Percentiles rank a stretch among this genome's conserved stretches.
Conservation (phyloP, 2,888 invertebrate species). For the Drosophila colorata region DNA sequence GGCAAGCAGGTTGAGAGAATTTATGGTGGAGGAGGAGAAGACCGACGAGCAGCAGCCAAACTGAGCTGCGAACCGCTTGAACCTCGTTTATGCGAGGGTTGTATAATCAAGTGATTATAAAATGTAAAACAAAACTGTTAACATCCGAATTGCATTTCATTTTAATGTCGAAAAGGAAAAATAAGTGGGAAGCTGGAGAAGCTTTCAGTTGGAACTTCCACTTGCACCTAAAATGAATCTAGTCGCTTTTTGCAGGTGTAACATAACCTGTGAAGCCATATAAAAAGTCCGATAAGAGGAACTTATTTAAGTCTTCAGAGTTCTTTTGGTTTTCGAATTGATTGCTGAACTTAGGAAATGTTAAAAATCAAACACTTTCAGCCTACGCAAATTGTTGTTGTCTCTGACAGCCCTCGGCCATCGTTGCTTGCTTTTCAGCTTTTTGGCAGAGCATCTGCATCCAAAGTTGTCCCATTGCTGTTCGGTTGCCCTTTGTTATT, state of each 20-base stretch:
- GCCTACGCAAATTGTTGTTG: background rate
- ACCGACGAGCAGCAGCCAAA: no score
- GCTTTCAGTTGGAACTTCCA: no score
- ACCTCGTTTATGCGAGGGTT: slow-evolving; percentile 12
- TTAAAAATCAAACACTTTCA: no score
- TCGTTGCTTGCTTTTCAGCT: background rate
- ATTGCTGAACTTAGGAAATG: no score
- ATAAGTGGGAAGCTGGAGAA: no score
- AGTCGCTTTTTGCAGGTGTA: background rate
- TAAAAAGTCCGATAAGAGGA: background rate
- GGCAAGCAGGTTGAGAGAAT: slow-evolving; percentile 4
- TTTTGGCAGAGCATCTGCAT: slow-evolving; percentile 37
- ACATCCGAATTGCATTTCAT: background rate
- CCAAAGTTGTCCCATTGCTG: slow-evolving; percentile 36
- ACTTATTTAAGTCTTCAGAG: no score
- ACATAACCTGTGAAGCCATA: background rate
- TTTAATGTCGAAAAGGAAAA: no score
- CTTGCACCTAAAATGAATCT: background rate
- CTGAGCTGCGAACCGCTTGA: background rate
- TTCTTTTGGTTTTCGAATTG: background rate
- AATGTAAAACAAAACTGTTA: background rate
- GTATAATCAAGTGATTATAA: background rate
- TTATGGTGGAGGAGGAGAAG: background rate
- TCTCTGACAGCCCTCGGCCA: slow-evolving; percentile 23
- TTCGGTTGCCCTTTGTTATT: slow-evolving; percentile 71